Evolutionary conservation across 1,140 invertebrate genomes (phyloP).

Genomic region (Radopholus similis): DNA sequence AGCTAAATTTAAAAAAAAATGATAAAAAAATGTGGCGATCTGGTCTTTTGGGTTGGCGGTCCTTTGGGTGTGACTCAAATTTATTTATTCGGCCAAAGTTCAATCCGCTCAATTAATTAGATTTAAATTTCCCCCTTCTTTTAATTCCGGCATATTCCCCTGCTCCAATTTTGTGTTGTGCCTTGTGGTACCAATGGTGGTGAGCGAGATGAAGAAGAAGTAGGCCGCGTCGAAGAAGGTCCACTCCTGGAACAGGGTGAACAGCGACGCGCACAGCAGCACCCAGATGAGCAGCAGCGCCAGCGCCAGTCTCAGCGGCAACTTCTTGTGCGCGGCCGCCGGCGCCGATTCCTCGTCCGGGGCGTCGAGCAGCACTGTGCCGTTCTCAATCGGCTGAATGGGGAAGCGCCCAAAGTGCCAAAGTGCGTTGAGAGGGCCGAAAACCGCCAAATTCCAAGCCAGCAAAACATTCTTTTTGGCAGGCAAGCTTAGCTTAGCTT

Average conservation of each 20-base stretch:
- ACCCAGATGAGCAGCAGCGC: conserved; percentile 41
- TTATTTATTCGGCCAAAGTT: too few relatives aligned
- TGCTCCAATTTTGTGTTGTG: too few relatives aligned
- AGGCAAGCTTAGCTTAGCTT: too few relatives aligned
- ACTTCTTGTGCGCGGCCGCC: conserved; percentile 41
- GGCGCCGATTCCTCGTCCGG: conserved; percentile 34
- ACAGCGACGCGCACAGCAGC: conserved; percentile 43
- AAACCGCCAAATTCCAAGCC: neutral
- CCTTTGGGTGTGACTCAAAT: too few relatives aligned
- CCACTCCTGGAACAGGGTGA: conserved; percentile 66
- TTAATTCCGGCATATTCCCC: too few relatives aligned
- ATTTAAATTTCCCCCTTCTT: too few relatives aligned
- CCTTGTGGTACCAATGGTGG: conserved; percentile 61
- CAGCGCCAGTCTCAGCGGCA: conserved; percentile 36
- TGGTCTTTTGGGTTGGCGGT: too few relatives aligned
- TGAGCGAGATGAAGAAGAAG: conserved; percentile 57
- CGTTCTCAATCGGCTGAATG: neutral
- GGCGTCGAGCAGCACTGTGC: conserved; percentile 18
- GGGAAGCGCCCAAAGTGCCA: neutral
- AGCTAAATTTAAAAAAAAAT: too few relatives aligned
- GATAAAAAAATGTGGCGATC: too few relatives aligned
- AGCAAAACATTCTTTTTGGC: too few relatives aligned
- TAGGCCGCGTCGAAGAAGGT: conserved; percentile 47
- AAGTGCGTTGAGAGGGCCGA: too few relatives aligned
- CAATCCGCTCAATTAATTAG: too few relatives aligned